These are phyloP conservation scores for Neopipo cinnamomea DNA, from an alignment of 2,113 vertebrate genomes.

Conservation along the genomic window DNA sequence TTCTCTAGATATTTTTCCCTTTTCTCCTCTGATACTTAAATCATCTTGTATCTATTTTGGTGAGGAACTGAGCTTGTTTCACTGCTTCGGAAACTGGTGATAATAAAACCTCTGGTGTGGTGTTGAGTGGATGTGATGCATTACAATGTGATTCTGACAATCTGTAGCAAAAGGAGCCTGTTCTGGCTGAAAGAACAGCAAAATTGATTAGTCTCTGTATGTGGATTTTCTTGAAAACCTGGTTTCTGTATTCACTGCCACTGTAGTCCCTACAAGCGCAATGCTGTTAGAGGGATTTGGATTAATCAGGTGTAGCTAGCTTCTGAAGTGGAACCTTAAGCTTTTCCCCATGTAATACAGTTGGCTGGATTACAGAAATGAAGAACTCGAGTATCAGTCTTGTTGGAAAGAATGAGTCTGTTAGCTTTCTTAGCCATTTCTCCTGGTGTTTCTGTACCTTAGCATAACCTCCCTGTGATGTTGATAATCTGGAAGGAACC, in stretches of 20 bases:
- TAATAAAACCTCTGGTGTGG: neutral
- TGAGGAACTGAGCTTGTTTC: neutral
- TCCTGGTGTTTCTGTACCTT: neutral
- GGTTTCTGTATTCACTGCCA: neutral
- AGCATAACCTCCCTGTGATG: neutral
- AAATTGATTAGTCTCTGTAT: constrained; percentile 5
- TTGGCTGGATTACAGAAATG: neutral
- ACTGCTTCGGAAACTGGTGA: neutral
- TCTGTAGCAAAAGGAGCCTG: neutral
- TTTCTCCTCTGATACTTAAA: neutral
- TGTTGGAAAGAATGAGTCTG: neutral
- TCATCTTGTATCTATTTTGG: neutral
- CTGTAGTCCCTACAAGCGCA: neutral
- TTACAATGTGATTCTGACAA: neutral
- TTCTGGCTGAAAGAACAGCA: constrained; percentile 12
- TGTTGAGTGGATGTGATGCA: neutral
- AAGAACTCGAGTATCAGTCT: neutral
- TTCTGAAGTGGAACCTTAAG: neutral
- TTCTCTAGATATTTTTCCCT: neutral
- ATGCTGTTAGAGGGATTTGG: neutral
- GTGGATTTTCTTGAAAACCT: constrained; percentile 5
- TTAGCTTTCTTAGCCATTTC: neutral
- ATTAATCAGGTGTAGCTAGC: neutral
- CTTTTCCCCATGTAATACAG: neutral
- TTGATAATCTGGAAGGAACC: neutral